Evolutionary conservation across 2,888 invertebrate genomes (phyloP), one percentile per base, ranked within the genome.

Genomic region (Poecilobothrus nobilitatus): DNA sequence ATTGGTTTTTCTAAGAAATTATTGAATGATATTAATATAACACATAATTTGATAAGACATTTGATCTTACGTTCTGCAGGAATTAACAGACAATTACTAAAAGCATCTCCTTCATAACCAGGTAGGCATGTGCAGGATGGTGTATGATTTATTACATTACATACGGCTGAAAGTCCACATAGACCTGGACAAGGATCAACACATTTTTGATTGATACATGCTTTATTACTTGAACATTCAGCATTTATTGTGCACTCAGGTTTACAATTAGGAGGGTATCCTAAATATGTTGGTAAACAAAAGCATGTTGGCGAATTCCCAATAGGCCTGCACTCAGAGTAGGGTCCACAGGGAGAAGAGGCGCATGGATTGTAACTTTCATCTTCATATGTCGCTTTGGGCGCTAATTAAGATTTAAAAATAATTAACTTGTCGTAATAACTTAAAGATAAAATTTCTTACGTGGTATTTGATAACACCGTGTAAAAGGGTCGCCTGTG

Each of bases 401-500:
- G 74, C 12, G 37, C 27, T 7, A 10, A 6, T 22, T 64, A 67
- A 33, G 66, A 65, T 4, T 27, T 2, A 2, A n/a, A 44, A 68
- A 27, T 1, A 6, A 3, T 2, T 63, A 8, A 8, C 12, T 22
- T 18, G 2, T 65, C 53, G 6, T 78, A 88, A 66, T 66, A 20
- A 63, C 89, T 76, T 2, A 2, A 75, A 87, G 87, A 76, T 33
- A 64, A 20, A 64, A 9, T 10, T 44, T 83, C 82, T 83, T 87
- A 87, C 76, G 79, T 74, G 79, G 75, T 76, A 83, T 78, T 0
- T 72, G 73, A 64, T 73, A 79, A 79, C 80, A 91, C 70, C 85
- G 84, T 63, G 84, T 83, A 75, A 90, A 89, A 65, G 91, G 88
- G 82, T 91, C 88, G 1, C 92, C 92, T 18, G 89, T 89, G 75